Evolutionary conservation across 2,113 vertebrate genomes (phyloP).

Genomic region (Xiphias gladius): DNA sequence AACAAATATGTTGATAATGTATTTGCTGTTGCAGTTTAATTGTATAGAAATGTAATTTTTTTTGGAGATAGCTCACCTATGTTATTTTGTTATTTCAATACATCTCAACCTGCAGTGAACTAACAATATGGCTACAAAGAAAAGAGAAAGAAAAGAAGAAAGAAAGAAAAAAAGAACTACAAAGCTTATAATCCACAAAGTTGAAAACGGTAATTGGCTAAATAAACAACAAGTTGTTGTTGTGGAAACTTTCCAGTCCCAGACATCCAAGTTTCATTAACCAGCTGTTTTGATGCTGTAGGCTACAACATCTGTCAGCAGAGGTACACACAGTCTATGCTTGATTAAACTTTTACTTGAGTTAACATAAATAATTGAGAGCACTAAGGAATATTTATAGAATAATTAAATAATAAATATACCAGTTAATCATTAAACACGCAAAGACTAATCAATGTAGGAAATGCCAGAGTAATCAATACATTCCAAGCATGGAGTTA

Average conservation of each 20-base stretch:
- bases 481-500: neutral
- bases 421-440: neutral
- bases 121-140: no score
- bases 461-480: slow-evolving; percentile 39
- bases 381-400: neutral
- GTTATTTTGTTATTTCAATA: no score
- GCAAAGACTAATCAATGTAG: slow-evolving; percentile 11
- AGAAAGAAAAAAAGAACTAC: neutral
- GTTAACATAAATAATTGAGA: neutral
- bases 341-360: neutral
- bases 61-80: no score
- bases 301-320: no score
- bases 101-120: no score
- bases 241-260: neutral
- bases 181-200: no score
- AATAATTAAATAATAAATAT: neutral
- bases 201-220: neutral
- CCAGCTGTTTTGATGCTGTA: neutral
- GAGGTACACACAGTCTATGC: neutral
- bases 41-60: no score
- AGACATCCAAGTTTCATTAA: neutral
- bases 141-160: no score
- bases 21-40: no score
- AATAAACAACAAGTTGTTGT: neutral
- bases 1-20: no score